Percentiles rank a stretch among this genome's conserved stretches.
phyloP scores from a whole-genome alignment of 2,113 vertebrate species.

The Dipodomys ordii region DNA sequence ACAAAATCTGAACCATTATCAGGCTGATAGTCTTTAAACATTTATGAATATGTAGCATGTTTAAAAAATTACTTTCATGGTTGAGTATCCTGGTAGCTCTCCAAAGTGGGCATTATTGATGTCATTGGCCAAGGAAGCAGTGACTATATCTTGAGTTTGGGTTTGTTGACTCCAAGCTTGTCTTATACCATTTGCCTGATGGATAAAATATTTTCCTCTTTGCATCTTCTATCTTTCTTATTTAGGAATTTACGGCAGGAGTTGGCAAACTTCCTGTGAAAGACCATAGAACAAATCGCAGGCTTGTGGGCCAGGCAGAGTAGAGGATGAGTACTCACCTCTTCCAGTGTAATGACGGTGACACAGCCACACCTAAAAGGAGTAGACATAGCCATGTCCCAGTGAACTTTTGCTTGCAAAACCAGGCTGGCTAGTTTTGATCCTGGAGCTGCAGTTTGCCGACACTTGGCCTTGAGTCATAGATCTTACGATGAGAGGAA shows the following conservation, averaged over 20 bases:
- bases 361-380: neutral
- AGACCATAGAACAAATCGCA: neutral
- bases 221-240: neutral
- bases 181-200: neutral
- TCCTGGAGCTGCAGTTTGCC: neutral
- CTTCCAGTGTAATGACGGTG: neutral
- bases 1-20: too few relatives aligned
- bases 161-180: neutral
- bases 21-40: neutral
- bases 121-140: neutral
- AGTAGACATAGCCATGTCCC: neutral
- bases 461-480: neutral
- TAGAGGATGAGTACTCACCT: accelerated
- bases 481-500: neutral
- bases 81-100: neutral
- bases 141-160: neutral
- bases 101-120: neutral
- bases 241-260: neutral
- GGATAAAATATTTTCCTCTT: neutral
- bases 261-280: neutral
- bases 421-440: neutral
- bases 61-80: neutral
- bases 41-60: neutral
- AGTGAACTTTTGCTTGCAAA: neutral
- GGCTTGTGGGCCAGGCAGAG: neutral